Conservation (phyloP, 1,140 invertebrate genomes). For the Drosophila ercepeae region DNA sequence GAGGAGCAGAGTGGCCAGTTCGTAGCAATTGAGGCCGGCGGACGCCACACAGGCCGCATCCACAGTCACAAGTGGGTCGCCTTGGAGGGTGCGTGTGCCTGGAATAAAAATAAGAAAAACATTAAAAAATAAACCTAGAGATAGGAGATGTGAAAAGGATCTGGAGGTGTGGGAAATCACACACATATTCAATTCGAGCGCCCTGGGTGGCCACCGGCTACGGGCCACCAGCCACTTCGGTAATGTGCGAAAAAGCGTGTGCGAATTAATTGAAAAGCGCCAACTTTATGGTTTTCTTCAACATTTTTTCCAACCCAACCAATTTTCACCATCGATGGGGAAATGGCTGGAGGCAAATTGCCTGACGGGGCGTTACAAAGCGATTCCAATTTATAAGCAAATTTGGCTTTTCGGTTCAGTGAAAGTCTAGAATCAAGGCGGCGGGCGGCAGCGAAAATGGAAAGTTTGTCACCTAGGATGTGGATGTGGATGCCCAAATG, state of each 20-base stretch:
- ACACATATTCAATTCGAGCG: conserved; percentile 56
- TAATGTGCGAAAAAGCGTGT: conserved; percentile 81
- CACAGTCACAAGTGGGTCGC: conserved; percentile 85
- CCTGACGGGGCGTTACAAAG: conserved; percentile 55
- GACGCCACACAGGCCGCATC: conserved; percentile 84
- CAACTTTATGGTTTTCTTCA: conserved; percentile 24
- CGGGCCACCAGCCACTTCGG: conserved; percentile 47
- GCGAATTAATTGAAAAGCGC: conserved; percentile 73
- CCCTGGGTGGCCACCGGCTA: conserved; percentile 66
- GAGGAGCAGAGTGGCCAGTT: conserved; percentile 85
- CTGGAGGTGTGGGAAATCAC: conserved; percentile 34
- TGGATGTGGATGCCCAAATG: background rate
- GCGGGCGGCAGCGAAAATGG: conserved; percentile 51
- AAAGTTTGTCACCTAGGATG: conserved; percentile 60
- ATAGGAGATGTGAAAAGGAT: conserved; percentile 11
- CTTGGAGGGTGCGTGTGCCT: conserved; percentile 83
- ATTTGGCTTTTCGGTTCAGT: conserved; percentile 52
- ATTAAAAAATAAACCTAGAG: conserved; percentile 1
- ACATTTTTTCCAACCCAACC: conserved; percentile 23
- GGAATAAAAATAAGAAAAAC: conserved; percentile 21
- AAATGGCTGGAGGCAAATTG: conserved; percentile 56
- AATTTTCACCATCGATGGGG: conserved; percentile 12
- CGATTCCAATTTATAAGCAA: conserved; percentile 72
- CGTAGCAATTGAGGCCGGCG: conserved; percentile 85
- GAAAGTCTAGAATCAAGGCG: conserved; percentile 74